These are phyloP conservation scores for Sorex maritimensis DNA, from an alignment of 2,797 vertebrate genomes.

Conservation along the genomic window DNA sequence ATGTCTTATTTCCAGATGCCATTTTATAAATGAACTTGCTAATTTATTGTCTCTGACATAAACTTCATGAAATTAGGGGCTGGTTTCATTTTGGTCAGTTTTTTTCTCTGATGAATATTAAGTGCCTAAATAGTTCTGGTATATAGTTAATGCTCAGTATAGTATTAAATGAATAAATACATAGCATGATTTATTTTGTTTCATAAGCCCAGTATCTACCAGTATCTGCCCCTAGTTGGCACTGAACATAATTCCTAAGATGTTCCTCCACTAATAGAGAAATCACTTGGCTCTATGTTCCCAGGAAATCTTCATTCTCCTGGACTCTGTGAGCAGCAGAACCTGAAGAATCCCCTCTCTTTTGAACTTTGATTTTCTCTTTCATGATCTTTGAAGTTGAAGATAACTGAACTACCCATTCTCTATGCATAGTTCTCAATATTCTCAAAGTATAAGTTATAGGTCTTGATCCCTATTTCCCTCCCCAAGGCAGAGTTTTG, in stretches of 20 bases:
- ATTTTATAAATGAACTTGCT: background rate
- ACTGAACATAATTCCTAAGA: background rate
- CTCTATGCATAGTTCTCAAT: background rate
- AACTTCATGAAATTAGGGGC: background rate
- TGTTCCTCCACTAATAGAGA: background rate
- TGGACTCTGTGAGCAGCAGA: background rate
- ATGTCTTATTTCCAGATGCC: background rate
- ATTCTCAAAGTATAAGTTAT: background rate
- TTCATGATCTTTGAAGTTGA: background rate
- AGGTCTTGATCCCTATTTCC: background rate
- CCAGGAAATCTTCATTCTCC: background rate
- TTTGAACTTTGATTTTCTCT: background rate
- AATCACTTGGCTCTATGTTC: background rate
- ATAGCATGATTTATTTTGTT: background rate
- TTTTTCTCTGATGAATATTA: background rate
- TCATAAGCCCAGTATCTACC: background rate
- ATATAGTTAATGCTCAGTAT: background rate
- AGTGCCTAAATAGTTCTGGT: constrained; percentile 23
- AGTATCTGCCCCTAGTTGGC: background rate
- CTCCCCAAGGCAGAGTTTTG: background rate
- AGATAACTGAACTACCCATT: background rate
- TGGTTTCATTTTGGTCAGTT: background rate
- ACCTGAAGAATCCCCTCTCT: background rate
- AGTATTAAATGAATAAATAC: background rate
- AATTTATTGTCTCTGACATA: background rate